These are phyloP conservation scores for Dysmachus trigonus DNA, from an alignment of 2,888 invertebrate genomes.

Conservation along the genomic window DNA sequence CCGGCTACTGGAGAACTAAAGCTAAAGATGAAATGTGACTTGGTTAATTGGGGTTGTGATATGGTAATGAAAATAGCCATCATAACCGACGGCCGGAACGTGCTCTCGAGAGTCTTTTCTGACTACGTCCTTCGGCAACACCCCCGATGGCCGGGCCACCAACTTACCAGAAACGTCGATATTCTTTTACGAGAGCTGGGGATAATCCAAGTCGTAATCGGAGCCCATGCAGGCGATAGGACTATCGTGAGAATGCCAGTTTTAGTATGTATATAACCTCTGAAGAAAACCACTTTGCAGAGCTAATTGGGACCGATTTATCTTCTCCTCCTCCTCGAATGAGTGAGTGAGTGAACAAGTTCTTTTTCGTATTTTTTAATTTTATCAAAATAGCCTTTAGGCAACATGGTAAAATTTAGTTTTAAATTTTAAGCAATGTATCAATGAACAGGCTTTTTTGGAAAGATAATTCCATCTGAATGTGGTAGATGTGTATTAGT, in stretches of 20 bases:
- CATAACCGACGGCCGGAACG: background rate
- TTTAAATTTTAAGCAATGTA: background rate
- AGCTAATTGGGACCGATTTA: background rate
- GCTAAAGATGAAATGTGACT: constrained; percentile 25
- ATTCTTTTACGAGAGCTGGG: background rate
- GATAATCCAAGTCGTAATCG: background rate
- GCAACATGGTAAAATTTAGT: background rate
- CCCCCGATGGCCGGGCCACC: background rate
- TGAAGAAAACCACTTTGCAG: background rate
- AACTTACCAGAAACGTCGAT: background rate
- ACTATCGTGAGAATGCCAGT: background rate
- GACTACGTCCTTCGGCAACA: background rate
- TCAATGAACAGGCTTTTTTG: no score
- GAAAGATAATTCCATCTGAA: background rate
- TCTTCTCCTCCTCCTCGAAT: background rate
- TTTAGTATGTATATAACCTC: background rate
- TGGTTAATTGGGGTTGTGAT: constrained; percentile 17
- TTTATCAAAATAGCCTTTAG: background rate
- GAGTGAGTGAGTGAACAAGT: background rate
- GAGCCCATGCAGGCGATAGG: background rate
- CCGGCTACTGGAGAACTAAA: background rate
- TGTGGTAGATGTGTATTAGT: no score
- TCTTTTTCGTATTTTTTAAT: background rate
- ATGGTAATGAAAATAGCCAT: constrained; percentile 26
- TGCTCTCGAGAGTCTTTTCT: background rate